Percentiles rank a stretch among this genome's conserved stretches.
Conservation (phyloP, 2,113 vertebrate species). For the Mus spicilegus region DNA sequence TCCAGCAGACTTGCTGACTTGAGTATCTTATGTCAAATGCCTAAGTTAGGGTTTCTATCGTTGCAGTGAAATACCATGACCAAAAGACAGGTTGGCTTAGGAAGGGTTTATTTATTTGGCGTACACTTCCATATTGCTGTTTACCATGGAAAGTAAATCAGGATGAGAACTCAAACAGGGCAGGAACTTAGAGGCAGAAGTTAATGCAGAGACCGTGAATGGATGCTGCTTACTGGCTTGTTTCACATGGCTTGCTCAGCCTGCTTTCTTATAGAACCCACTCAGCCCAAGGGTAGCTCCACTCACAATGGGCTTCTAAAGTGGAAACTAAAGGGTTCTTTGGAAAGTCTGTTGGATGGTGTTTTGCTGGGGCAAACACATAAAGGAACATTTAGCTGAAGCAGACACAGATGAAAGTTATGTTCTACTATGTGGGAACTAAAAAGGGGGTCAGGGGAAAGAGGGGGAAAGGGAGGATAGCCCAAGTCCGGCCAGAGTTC, state of each 20-base stretch:
- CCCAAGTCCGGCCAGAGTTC: no score
- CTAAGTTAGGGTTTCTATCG: not conserved
- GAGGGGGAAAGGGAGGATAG: no score
- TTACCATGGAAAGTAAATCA: not conserved
- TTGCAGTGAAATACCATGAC: not conserved
- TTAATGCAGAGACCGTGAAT: not conserved
- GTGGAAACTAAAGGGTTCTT: no score
- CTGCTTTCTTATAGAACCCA: not conserved
- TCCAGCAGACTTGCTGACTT: slow-evolving; percentile 34
- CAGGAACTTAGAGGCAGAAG: not conserved
- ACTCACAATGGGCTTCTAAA: not conserved
- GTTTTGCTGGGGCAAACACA: no score
- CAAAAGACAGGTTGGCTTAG: not conserved
- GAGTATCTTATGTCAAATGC: not conserved
- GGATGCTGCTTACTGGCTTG: not conserved
- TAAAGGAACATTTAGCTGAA: no score
- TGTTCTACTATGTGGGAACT: no score
- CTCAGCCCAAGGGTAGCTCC: not conserved
- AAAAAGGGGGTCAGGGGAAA: no score
- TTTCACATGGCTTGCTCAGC: not conserved
- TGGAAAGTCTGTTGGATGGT: no score
- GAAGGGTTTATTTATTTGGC: not conserved
- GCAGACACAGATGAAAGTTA: no score
- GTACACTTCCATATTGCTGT: not conserved
- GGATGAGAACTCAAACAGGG: not conserved